phyloP scores from a whole-genome alignment of 2,888 invertebrate genomes.

The Belgica antarctica region DNA sequence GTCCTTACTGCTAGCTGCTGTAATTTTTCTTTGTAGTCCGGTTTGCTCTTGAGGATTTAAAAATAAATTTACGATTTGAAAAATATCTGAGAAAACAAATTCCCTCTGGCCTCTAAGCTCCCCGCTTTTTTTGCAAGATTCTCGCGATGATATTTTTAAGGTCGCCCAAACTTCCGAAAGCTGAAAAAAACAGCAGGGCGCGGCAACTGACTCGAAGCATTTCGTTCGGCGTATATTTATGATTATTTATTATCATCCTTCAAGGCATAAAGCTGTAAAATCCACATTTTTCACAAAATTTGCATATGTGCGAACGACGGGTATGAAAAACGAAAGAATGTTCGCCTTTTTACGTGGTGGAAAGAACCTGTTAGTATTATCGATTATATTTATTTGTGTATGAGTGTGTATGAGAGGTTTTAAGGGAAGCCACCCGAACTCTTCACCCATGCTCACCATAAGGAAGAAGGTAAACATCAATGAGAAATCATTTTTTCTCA shows the following conservation, averaged over 20 bases:
- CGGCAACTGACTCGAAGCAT: background rate
- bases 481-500: background rate
- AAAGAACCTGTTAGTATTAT: constrained; percentile 37
- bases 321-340: background rate
- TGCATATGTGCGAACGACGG: background rate
- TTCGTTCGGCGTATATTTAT: constrained; percentile 1
- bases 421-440: background rate
- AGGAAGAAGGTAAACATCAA: background rate
- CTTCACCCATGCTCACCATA: background rate
- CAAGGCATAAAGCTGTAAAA: constrained; percentile 22
- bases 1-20: background rate
- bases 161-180: background rate
- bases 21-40: background rate
- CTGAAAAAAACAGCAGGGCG: background rate
- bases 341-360: background rate
- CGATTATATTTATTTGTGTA: constrained; percentile 30
- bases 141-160: constrained; percentile 18
- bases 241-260: constrained; percentile 29
- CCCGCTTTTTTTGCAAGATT: background rate
- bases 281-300: constrained; percentile 19
- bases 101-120: background rate
- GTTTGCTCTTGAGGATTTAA: background rate
- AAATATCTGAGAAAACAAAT: background rate
- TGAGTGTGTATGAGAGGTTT: background rate
- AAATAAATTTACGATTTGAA: background rate